Evolutionary conservation across 1,140 invertebrate species (phyloP).

Genomic region (Lordiphosa mommai): DNA sequence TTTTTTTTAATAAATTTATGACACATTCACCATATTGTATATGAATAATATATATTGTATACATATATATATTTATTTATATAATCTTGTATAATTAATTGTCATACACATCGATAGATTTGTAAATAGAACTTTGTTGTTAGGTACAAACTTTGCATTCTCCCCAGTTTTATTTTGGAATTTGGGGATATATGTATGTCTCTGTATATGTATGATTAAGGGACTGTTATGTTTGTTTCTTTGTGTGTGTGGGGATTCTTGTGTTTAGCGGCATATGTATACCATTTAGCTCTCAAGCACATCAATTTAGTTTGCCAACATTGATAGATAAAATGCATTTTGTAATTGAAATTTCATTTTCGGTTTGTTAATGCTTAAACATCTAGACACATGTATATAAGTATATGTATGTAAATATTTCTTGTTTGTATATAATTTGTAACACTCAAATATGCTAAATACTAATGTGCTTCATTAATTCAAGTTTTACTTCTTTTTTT

Average conservation of each 20-base stretch:
- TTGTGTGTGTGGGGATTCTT: conserved; percentile 17
- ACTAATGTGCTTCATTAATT: conserved; percentile 40
- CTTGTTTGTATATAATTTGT: conserved; percentile 40
- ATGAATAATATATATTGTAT: conserved; percentile 38
- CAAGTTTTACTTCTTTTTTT: background rate
- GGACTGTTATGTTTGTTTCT: too few species aligned
- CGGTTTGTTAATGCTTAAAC: conserved; percentile 53
- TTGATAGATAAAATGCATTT: conserved; percentile 62
- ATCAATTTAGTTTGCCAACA: conserved; percentile 54
- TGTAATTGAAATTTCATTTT: conserved; percentile 42
- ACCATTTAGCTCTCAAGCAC: conserved; percentile 64
- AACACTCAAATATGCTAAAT: conserved; percentile 48
- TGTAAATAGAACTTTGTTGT: conserved; percentile 63
- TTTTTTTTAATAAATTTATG: too few species aligned
- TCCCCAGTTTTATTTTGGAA: background rate
- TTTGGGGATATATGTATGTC: conserved; percentile 7
- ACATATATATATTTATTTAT: conserved; percentile 8
- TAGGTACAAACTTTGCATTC: conserved; percentile 65
- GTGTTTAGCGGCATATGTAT: conserved; percentile 56
- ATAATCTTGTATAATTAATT: conserved; percentile 73
- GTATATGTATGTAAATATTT: conserved; percentile 32
- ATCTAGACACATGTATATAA: conserved; percentile 59
- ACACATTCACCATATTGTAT: conserved; percentile 55
- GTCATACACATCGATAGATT: conserved; percentile 71
- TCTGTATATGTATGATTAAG: conserved; percentile 4